These are phyloP conservation scores for Melanocharis versteri DNA, from an alignment of 2,113 vertebrate genomes.

Conservation along the genomic window DNA sequence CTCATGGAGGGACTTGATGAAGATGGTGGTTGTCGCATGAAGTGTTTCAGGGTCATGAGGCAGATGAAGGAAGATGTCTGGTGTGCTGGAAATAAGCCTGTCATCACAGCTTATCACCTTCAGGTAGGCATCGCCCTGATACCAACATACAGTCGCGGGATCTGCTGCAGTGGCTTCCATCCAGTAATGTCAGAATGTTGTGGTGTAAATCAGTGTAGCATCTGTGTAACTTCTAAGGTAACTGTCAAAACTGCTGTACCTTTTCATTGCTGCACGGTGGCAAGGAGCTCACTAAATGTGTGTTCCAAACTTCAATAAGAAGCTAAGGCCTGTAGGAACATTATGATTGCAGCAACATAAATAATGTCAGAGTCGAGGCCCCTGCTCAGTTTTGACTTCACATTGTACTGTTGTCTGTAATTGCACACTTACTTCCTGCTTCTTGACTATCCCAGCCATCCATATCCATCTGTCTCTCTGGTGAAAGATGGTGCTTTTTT, in stretches of 20 bases:
- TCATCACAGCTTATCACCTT: conserved; percentile 81
- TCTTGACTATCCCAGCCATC: not conserved
- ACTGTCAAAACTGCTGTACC: not conserved
- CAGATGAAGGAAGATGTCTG: conserved; percentile 84
- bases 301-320: not conserved
- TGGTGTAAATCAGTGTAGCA: not conserved
- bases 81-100: conserved; percentile 79
- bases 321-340: not conserved
- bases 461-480: not conserved
- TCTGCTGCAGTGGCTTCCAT: not conserved
- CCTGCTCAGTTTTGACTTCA: not conserved
- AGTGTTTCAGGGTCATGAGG: conserved; percentile 75
- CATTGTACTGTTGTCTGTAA: not conserved
- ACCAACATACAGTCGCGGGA: rapidly evolving
- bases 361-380: not conserved
- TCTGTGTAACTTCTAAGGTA: not conserved
- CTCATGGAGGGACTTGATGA: conserved; percentile 81
- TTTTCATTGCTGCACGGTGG: not conserved
- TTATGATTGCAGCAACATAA: not conserved
- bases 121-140: conserved; percentile 66
- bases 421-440: not conserved
- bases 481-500: not conserved
- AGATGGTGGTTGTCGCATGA: conserved; percentile 81
- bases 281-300: not conserved
- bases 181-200: not conserved